Conservation (phyloP, 2,797 vertebrate genomes). For the Chelidonichthys spinosus region DNA sequence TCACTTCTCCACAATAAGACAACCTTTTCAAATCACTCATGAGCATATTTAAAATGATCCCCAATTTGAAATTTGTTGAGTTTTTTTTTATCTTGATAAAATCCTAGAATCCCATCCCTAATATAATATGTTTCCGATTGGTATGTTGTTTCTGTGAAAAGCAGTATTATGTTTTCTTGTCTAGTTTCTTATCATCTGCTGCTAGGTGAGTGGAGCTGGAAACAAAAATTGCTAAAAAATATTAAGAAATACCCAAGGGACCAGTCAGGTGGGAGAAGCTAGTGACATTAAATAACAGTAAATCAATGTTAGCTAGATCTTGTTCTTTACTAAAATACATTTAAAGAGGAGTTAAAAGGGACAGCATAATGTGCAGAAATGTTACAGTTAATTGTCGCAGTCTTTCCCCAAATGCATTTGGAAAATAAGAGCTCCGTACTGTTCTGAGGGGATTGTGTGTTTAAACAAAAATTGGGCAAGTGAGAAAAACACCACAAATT, state of each 20-base stretch:
- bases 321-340: neutral
- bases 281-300: neutral
- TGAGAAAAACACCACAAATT: constrained; percentile 11
- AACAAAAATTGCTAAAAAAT: neutral
- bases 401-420: constrained; percentile 1
- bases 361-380: neutral
- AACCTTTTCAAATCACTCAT: too few relatives aligned
- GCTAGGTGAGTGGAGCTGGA: neutral
- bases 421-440: constrained; percentile 24
- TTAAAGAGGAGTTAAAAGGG: neutral
- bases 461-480: constrained; percentile 6
- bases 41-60: too few relatives aligned
- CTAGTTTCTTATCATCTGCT: constrained; percentile 7
- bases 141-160: neutral
- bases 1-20: too few relatives aligned
- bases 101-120: too few relatives aligned
- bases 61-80: too few relatives aligned
- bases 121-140: neutral
- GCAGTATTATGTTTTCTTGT: neutral
- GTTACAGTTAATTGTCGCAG: neutral
- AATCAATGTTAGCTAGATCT: neutral
- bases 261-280: neutral
- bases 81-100: too few relatives aligned
- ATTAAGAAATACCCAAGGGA: neutral
- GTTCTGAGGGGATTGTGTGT: constrained; percentile 6